These are phyloP conservation scores for Nothobranchius kuhntae DNA, from an alignment of 2,113 vertebrate species.

Conservation along the genomic window DNA sequence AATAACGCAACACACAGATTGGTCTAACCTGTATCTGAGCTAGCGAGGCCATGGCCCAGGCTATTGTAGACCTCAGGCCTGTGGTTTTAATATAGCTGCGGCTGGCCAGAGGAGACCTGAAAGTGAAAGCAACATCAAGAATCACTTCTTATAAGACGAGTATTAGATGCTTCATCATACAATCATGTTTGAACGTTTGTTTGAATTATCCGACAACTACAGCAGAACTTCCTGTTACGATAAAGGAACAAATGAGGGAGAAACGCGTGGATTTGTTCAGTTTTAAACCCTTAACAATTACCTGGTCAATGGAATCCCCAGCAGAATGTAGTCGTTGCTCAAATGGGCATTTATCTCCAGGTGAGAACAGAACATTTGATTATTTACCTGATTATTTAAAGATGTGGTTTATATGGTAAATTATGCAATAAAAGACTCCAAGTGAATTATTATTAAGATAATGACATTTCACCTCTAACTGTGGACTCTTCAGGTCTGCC, in stretches of 20 bases:
- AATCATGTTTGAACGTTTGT: neutral
- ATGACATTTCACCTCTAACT: conserved; percentile 82
- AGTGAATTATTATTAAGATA: neutral
- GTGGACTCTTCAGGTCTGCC: conserved; percentile 82
- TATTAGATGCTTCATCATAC: neutral
- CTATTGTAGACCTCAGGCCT: conserved; percentile 88
- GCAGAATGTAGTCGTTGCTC: conserved; percentile 84
- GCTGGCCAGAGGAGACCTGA: conserved; percentile 86
- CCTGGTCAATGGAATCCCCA: conserved; percentile 91
- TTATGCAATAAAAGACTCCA: neutral
- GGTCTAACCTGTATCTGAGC: conserved; percentile 84
- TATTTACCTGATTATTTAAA: neutral
- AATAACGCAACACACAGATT: neutral
- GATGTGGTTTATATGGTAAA: neutral
- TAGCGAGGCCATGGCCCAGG: conserved; percentile 90
- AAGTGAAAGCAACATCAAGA: neutral
- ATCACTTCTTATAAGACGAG: neutral
- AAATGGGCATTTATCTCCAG: conserved; percentile 87
- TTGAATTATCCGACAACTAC: neutral
- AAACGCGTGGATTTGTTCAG: neutral
- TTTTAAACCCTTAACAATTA: conserved; percentile 38
- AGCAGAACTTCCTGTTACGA: neutral
- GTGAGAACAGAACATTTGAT: neutral
- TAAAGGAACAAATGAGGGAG: neutral
- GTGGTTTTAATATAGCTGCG: conserved; percentile 85